Base-by-base conservation (phyloP, 2,797 vertebrate species). In the Eurystomus glaucurus region DNA sequence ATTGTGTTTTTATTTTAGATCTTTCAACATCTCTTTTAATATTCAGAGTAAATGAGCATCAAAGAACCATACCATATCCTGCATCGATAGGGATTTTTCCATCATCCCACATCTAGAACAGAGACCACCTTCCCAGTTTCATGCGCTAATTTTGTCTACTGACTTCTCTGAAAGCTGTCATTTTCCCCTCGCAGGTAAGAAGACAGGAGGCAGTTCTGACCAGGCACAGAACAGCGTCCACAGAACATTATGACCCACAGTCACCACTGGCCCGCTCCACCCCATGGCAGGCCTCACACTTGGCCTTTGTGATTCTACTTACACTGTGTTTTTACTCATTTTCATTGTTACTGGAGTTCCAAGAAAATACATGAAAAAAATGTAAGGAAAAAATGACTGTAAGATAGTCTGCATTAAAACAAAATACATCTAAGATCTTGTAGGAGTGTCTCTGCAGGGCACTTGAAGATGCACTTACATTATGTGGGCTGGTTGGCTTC, bases 401-500 rank as follows among this genome's bases (percentile, higher is more conserved):
- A 48, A 55, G 5, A 35, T 4, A 58, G 23, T 16, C 18, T 64
- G 28, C 39, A 54, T 71, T 65, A 85, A 69, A 84, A 7, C 19
- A 61, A 84, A 81, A 72, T 4, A 48, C 23, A 35, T 46, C 51
- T 65, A 79, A 85, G 41, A 35, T 82, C 25, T 21, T n/a, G 19
- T 0, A 66, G 28, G 28, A 85, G 31, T 31, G 14, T 83, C 37
- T 69, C 28, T 77, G 46, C 19, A 28, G 25, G 26, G 65, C 70
- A 69, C 68, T 46, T 88, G 33, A 69, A 75, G 78, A 91, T 12
- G 28, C 22, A 99, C 99, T 99, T 97, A 99, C 99, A 76, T 98
- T 98, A 89, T 98, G 98, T 55, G 99, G 99, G 96, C 98, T 98
- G 55, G 95, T 88, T 85, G 99, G 98, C 97, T 99, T 99, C 82